These are phyloP conservation scores for Hermaeophaga mercurialis DNA, from an alignment of 2,888 invertebrate genomes.

Conservation along the genomic window DNA sequence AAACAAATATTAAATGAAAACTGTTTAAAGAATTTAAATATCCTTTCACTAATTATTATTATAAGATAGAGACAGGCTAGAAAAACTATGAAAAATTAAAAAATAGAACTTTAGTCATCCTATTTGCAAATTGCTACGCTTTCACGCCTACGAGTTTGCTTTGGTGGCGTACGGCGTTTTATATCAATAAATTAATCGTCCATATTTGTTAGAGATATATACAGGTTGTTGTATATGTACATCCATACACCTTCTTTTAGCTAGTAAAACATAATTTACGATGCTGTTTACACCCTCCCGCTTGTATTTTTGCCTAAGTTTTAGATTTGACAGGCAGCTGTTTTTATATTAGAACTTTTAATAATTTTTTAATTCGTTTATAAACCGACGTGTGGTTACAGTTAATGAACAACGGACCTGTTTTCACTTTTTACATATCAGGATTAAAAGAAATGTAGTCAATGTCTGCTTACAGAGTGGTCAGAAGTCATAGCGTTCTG, in stretches of 20 bases:
- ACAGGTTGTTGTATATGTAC: slow-evolving; percentile 46
- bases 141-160: slow-evolving; percentile 22
- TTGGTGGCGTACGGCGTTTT: slow-evolving; percentile 38
- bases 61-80: too few relatives aligned
- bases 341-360: slow-evolving; percentile 27
- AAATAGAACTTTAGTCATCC: not conserved
- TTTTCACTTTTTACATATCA: not conserved
- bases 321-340: slow-evolving; percentile 27
- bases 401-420: not conserved
- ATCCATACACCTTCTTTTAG: slow-evolving; percentile 46
- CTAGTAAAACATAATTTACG: slow-evolving; percentile 43
- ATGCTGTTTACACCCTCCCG: slow-evolving; percentile 36
- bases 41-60: too few relatives aligned
- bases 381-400: slow-evolving; percentile 5
- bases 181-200: slow-evolving; percentile 56
- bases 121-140: slow-evolving; percentile 11
- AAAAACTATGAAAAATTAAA: too few relatives aligned
- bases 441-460: too few relatives aligned
- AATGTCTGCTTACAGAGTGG: too few relatives aligned
- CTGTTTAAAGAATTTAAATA: too few relatives aligned
- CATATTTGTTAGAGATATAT: slow-evolving; percentile 53
- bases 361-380: slow-evolving; percentile 24
- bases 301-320: slow-evolving; percentile 33
- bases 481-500: too few relatives aligned
- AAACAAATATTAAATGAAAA: too few relatives aligned